A percentile compares a stretch with the other conserved stretches of the same genome.
Conservation (phyloP, 2,888 invertebrate genomes). For the Eilema caniola region DNA sequence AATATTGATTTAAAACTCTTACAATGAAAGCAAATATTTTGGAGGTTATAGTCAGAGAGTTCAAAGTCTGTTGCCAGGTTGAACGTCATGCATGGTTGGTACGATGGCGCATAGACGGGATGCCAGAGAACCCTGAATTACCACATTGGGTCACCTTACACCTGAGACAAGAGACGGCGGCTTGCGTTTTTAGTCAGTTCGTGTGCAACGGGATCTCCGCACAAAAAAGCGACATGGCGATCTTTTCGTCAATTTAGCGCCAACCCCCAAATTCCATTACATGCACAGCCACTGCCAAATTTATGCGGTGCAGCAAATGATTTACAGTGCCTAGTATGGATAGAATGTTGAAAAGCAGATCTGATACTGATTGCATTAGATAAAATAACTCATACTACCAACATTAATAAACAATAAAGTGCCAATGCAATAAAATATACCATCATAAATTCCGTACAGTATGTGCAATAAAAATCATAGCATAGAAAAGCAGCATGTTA, state of each 20-base stretch:
- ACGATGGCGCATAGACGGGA: background rate
- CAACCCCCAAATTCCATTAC: too few relatives aligned
- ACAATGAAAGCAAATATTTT: background rate
- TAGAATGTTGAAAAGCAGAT: background rate
- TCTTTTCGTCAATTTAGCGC: too few relatives aligned
- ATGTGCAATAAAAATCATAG: background rate
- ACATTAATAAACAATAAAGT: background rate
- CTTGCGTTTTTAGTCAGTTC: too few relatives aligned
- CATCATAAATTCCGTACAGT: background rate
- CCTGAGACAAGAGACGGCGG: too few relatives aligned
- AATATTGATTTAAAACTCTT: background rate
- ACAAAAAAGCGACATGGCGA: too few relatives aligned
- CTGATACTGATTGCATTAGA: background rate
- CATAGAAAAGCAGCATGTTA: slow-evolving; percentile 17
- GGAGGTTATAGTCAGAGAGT: background rate
- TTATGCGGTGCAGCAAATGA: too few relatives aligned
- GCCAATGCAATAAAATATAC: background rate
- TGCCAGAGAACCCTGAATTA: background rate
- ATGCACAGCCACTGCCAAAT: too few relatives aligned
- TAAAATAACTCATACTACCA: background rate
- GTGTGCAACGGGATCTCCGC: too few relatives aligned
- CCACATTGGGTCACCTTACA: background rate
- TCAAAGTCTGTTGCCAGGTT: background rate
- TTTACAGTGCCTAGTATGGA: background rate
- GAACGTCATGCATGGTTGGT: background rate